Evolutionary conservation across 1,140 invertebrate species (phyloP), one percentile per base, ranked within the genome.

Genomic region (Drosophila takahashii): DNA sequence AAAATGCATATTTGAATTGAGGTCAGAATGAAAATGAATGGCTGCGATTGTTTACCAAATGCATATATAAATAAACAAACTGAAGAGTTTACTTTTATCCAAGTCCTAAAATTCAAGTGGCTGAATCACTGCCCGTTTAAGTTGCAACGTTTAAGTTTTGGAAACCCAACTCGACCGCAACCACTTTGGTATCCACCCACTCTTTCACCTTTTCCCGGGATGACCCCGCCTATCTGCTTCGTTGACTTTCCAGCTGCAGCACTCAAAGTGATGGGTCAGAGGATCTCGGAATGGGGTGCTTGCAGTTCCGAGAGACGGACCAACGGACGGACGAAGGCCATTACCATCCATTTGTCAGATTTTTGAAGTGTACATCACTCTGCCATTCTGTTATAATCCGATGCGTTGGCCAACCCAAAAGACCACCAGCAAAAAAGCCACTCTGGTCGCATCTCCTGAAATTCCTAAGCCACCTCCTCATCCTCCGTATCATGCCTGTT

Each of bases 301-400:
- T 15, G 48, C 22, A 50, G 13, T n/a, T 47, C 18, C 29, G 27
- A 50, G 8, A n/a, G 13, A 16, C 47, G 47, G 26, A 32, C 26
- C n/a, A 27, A 50, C 26, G n/a, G 13, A 16, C 47, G 47, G 27
- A 32, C 47, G 47, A 27, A 48, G 67, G 51, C 70, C 51, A 65
- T 64, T 62, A 56, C 50, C 72, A 59, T 67, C 72, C 73, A 67
- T 77, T 76, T 75, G 72, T 57, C 72, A 64, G 56, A 66, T 65
- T 73, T 78, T 72, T 79, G 53, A 56, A 66, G 67, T 57, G 61
- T 50, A 69, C 77, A 75, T 60, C 78, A 47, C 78, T 76, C 58
- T 70, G 71, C 29, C 70, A 70, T 70, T 59, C 76, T 51, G 61
- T 80, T 62, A 70, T 76, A 64, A 80, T 80, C 64, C 69, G 62